Percentiles rank a stretch among this genome's conserved stretches.
Evolutionary conservation across 2,797 vertebrate species (phyloP).

Genomic region (Clarias laeviceps): DNA sequence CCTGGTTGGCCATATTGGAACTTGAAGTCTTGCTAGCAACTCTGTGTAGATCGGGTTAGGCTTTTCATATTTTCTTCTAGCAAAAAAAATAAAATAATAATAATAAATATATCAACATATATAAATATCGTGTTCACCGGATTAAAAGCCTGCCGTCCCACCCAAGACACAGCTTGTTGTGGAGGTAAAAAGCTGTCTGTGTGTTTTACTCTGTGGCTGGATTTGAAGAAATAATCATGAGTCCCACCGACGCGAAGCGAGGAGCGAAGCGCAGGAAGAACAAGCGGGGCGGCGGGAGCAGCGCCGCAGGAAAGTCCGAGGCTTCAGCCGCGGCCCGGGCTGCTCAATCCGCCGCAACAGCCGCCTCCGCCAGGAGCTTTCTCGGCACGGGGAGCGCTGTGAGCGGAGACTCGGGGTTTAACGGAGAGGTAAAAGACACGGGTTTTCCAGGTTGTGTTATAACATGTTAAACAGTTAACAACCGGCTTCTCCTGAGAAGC

Average conservation of each 20-base stretch:
- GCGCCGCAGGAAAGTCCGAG: constrained; percentile 78
- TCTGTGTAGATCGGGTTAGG: constrained; percentile 72
- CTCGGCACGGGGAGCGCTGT: constrained; percentile 70
- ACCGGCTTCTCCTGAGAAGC: constrained; percentile 13
- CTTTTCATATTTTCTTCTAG: constrained; percentile 62
- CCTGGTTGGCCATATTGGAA: constrained; percentile 96
- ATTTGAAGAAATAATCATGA: constrained; percentile 76
- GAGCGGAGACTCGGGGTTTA: constrained; percentile 67
- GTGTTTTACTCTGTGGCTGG: constrained; percentile 15
- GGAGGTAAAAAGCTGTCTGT: constrained; percentile 73
- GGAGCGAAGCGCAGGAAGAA: constrained; percentile 98
- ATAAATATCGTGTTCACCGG: constrained; percentile 64
- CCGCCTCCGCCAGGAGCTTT: constrained; percentile 76
- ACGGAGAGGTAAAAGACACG: constrained; percentile 76
- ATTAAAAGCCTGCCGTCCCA: constrained; percentile 61
- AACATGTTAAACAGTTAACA: background rate
- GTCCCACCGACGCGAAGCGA: constrained; percentile 95
- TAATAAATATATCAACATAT: constrained; percentile 56
- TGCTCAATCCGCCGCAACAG: constrained; percentile 69
- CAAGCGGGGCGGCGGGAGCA: constrained; percentile 87
- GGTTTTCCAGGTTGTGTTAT: background rate
- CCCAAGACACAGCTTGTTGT: constrained; percentile 66
- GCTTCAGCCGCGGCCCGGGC: constrained; percentile 78
- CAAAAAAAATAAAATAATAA: constrained; percentile 36
- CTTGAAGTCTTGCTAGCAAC: constrained; percentile 85